Conservation (phyloP, 2,797 vertebrate genomes). For the Acrossocheilus fasciatus region DNA sequence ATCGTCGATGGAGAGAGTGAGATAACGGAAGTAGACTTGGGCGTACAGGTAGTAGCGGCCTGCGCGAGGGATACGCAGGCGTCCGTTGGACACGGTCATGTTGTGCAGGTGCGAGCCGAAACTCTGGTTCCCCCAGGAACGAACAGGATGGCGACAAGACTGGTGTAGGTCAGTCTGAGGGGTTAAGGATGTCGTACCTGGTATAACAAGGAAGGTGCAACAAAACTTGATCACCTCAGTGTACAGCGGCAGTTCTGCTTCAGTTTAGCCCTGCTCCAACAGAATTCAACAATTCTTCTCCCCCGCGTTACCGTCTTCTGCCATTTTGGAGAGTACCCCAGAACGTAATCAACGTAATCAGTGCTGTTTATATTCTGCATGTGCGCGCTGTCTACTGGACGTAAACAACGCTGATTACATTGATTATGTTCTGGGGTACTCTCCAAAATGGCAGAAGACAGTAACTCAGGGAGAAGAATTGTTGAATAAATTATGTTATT, state of each 20-base stretch:
- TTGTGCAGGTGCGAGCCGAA: constrained; percentile 88
- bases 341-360: too few species aligned
- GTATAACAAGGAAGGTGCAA: background rate
- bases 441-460: too few species aligned
- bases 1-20: constrained; percentile 70
- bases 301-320: too few species aligned
- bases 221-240: background rate
- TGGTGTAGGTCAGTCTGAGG: constrained; percentile 80
- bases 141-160: constrained; percentile 87
- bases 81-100: constrained; percentile 84
- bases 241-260: background rate
- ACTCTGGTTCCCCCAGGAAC: constrained; percentile 83
- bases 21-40: constrained; percentile 89
- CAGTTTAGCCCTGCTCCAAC: background rate
- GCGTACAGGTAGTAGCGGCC: constrained; percentile 90
- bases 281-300: too few species aligned
- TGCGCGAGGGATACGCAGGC: constrained; percentile 82
- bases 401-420: too few species aligned
- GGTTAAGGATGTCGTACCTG: constrained; percentile 55
- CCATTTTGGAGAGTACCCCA: too few species aligned
- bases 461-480: too few species aligned
- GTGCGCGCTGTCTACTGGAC: too few species aligned
- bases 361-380: too few species aligned
- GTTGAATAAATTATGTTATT: too few species aligned
- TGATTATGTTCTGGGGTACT: too few species aligned